Percentiles rank a stretch among this genome's conserved stretches.
These are phyloP conservation scores for Aromia moschata DNA, from an alignment of 2,888 invertebrate species.

Conservation along the genomic window DNA sequence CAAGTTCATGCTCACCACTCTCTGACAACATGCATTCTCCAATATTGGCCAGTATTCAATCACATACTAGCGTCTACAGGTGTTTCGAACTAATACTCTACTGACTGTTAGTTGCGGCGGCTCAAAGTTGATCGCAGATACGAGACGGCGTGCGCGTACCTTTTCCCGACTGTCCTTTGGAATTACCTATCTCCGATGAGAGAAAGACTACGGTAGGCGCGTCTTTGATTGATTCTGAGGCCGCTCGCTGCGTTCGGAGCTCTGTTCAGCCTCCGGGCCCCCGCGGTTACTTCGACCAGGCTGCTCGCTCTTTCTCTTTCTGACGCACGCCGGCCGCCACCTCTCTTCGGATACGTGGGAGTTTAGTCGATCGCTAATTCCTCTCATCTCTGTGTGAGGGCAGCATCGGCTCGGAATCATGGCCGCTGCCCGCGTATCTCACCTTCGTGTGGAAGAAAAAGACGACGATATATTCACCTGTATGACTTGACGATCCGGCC, in stretches of 20 bases:
- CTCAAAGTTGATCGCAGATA: slow-evolving; percentile 58
- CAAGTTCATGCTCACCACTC: slow-evolving; percentile 55
- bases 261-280: slow-evolving; percentile 74
- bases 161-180: slow-evolving; percentile 37
- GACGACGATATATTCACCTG: slow-evolving; percentile 50
- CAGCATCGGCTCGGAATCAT: slow-evolving; percentile 57
- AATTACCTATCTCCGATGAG: slow-evolving; percentile 36
- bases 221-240: slow-evolving; percentile 52
- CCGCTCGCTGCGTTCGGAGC: slow-evolving; percentile 59
- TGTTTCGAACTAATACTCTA: slow-evolving; percentile 65
- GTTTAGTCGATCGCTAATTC: slow-evolving; percentile 48
- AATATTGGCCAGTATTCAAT: slow-evolving; percentile 56
- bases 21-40: slow-evolving; percentile 55
- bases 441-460: slow-evolving; percentile 31
- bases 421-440: slow-evolving; percentile 53
- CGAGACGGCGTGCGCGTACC: slow-evolving; percentile 45
- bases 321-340: slow-evolving; percentile 33
- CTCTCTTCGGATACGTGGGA: slow-evolving; percentile 47
- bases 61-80: slow-evolving; percentile 65
- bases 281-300: slow-evolving; percentile 68
- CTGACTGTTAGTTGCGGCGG: slow-evolving; percentile 63
- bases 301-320: slow-evolving; percentile 58
- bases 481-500: slow-evolving; percentile 50
- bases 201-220: slow-evolving; percentile 46
- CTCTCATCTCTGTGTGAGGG: slow-evolving; percentile 54